Evolutionary conservation across 2,888 invertebrate genomes (phyloP).

Genomic region (Phyllotreta striolata): DNA sequence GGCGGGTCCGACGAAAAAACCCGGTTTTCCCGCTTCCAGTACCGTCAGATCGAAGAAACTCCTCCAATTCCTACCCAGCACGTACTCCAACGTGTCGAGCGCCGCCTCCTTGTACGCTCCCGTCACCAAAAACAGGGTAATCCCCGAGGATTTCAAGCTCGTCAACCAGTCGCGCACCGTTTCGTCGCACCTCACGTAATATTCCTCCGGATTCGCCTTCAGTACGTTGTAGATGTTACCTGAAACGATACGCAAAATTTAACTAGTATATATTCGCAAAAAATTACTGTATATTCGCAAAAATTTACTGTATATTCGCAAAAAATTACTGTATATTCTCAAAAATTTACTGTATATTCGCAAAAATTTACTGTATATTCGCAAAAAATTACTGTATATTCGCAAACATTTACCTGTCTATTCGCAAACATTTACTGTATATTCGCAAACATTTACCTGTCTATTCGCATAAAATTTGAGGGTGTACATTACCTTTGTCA

Average conservation of each 20-base stretch:
- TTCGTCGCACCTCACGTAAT: constrained; percentile 66
- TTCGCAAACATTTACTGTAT: too few species aligned
- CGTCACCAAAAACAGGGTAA: constrained; percentile 72
- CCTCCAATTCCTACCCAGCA: constrained; percentile 55
- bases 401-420: too few species aligned
- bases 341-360: too few species aligned
- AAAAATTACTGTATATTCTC: too few species aligned
- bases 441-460: too few species aligned
- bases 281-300: too few species aligned
- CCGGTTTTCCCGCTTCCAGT: constrained; percentile 77
- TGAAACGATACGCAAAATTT: background rate
- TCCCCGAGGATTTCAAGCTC: constrained; percentile 64
- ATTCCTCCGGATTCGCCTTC: constrained; percentile 66
- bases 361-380: too few species aligned
- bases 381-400: too few species aligned
- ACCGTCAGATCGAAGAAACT: constrained; percentile 62
- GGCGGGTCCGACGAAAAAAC: constrained; percentile 67
- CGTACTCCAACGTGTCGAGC: constrained; percentile 68
- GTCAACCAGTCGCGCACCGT: constrained; percentile 68
- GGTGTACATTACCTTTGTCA: too few species aligned
- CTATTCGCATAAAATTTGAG: too few species aligned
- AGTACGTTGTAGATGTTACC: constrained; percentile 71
- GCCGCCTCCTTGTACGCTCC: constrained; percentile 78
- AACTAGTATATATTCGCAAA: too few species aligned
- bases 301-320: too few species aligned